phyloP scores from a whole-genome alignment of 2,797 vertebrate species.

The Uromys caudimaculatus region DNA sequence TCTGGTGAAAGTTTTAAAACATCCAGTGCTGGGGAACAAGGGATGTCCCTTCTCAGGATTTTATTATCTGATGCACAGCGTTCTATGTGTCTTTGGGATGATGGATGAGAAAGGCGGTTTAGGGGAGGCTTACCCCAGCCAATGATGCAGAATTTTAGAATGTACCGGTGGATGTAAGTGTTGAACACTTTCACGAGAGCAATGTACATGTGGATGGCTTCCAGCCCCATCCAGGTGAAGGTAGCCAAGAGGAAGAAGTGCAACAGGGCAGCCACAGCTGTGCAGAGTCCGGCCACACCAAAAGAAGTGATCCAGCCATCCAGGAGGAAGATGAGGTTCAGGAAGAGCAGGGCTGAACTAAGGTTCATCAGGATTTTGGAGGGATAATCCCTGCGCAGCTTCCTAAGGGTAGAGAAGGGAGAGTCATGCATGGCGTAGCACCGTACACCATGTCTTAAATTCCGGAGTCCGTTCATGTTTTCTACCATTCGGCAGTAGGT shows the following conservation, averaged over 20 bases:
- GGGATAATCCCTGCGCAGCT: conserved; percentile 96
- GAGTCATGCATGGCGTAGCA: background rate
- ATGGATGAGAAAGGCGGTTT: background rate
- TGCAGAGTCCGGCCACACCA: conserved; percentile 89
- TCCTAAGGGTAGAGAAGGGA: conserved; percentile 86
- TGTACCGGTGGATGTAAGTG: conserved; percentile 97
- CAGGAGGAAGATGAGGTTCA: conserved; percentile 95
- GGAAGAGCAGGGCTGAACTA: conserved; percentile 94
- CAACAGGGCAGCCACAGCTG: conserved; percentile 91
- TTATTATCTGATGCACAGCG: background rate
- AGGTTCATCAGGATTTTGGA: conserved; percentile 99
- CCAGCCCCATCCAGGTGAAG: conserved; percentile 99
- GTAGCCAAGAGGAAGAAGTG: conserved; percentile 97
- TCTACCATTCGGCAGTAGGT: background rate
- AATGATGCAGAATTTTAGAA: conserved; percentile 97
- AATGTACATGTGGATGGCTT: conserved; percentile 99
- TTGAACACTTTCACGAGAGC: conserved; percentile 99
- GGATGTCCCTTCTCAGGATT: background rate
- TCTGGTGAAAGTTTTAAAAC: background rate
- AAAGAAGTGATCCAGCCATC: conserved; percentile 96
- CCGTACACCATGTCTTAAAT: background rate
- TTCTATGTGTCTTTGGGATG: background rate
- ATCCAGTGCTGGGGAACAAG: background rate
- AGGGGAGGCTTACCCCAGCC: conserved; percentile 94
- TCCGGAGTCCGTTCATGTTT: background rate